Evolutionary conservation across 2,888 invertebrate species (phyloP).

Genomic region (Ptychoptera contaminata): DNA sequence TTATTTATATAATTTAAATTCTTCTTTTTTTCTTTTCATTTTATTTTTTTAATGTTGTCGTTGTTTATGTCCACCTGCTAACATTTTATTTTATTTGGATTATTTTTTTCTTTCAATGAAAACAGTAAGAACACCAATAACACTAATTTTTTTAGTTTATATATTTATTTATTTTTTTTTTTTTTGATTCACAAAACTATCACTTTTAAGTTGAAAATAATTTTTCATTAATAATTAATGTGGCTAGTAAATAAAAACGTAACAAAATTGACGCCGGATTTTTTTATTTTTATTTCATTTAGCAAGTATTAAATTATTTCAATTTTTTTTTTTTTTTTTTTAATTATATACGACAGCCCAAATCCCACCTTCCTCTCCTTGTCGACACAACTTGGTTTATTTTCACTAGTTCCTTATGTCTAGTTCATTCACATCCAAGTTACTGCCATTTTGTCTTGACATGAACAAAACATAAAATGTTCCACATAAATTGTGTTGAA

Average conservation of each 20-base stretch:
- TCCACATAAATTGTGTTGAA: too few relatives aligned
- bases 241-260: neutral
- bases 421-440: slow-evolving; percentile 4
- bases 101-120: slow-evolving; percentile 4
- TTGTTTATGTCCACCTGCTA: slow-evolving; percentile 12
- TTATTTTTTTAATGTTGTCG: slow-evolving; percentile 1
- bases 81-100: slow-evolving; percentile 11
- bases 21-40: neutral
- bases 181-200: neutral
- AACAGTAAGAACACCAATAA: slow-evolving; percentile 7
- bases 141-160: neutral
- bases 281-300: neutral
- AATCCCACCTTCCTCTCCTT: slow-evolving; percentile 4
- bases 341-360: neutral
- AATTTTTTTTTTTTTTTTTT: neutral
- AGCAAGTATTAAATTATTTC: neutral
- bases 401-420: slow-evolving; percentile 5
- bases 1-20: slow-evolving; percentile 2
- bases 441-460: slow-evolving; percentile 4
- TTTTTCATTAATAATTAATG: neutral
- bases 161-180: neutral
- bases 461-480: neutral
- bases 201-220: neutral
- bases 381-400: slow-evolving; percentile 5
- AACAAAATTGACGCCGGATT: slow-evolving; percentile 6